These are phyloP conservation scores for Thamnophis sirtalis DNA, from an alignment of 2,113 vertebrate species.

Conservation along the genomic window DNA sequence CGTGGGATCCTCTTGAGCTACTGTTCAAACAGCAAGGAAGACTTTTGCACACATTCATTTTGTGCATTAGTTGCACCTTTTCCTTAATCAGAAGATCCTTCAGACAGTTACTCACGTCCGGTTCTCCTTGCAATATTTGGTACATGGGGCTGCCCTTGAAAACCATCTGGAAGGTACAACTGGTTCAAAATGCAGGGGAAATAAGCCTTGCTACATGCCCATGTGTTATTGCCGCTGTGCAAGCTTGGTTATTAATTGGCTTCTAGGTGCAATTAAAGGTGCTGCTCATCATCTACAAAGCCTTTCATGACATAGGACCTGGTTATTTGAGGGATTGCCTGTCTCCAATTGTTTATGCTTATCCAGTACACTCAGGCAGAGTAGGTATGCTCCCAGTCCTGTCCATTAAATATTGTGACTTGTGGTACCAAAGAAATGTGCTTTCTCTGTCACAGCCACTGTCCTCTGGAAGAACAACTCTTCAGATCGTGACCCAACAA, in stretches of 20 bases:
- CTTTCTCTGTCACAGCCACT: no score
- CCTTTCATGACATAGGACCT: background rate
- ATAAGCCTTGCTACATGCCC: background rate
- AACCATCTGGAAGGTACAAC: background rate
- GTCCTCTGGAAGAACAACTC: no score
- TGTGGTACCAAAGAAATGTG: no score
- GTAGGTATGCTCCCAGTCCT: no score
- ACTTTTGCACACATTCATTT: background rate
- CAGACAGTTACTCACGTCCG: background rate
- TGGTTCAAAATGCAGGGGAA: background rate
- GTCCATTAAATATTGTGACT: no score
- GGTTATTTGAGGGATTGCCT: no score
- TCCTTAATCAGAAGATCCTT: background rate
- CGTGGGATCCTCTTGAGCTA: background rate
- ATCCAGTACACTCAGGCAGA: no score
- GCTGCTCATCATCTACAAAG: background rate
- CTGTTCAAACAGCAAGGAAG: background rate
- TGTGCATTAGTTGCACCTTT: background rate
- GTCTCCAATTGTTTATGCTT: no score
- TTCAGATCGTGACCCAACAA: no score
- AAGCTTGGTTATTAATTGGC: background rate
- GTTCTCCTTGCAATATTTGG: background rate
- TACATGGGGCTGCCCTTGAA: background rate
- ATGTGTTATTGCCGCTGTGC: background rate
- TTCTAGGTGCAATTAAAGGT: background rate